Base-by-base conservation (phyloP, 2,113 vertebrate species). In the Coreoperca whiteheadi region DNA sequence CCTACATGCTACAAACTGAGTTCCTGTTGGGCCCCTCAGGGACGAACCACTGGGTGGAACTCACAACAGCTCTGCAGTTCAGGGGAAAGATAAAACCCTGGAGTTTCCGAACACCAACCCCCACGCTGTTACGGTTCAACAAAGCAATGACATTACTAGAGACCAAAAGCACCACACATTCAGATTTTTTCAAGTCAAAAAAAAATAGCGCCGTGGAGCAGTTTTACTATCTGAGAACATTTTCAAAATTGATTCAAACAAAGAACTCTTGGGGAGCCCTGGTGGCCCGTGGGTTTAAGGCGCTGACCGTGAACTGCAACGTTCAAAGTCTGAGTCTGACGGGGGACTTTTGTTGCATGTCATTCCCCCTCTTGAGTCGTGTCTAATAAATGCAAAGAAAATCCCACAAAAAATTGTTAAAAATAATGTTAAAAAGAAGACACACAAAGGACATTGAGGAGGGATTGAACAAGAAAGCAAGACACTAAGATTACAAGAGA, bases 11-110 rank as follows among this genome's bases (percentile, higher is more conserved):
- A 21, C 30, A 84, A 25, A 74, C 72, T 46, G 21, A 74, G 63
- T 89, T 93, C 91, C 89, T 85, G 88, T 83, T 56, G 20, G 14
- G 64, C 70, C 77, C 87, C 79, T 41, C 6, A 0, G 83, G 89
- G 89, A 86, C 28, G 8, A 30, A 57, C 77, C 41, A 30, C 70
- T 76, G 90, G 93, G 93, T 88, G 90, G 90, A 74, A 83, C 81
- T 77, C 75, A 82, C 59, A 88, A 51, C 67, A 83, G 23, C 1
- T 59, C 71, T 77, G 61, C 81, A 70, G 77, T 74, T 83, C 63
- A 84, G 51, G 12, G 72, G 61, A 90, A 78, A 89, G 89, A 93
- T 92, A 91, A 93, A 82, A 74, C 11, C 46, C 2, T 4, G 46
- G 11, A 59, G 39, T 83, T 90, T 89, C 81, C 77, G 66, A 69